A percentile compares a stretch with the other conserved stretches of the same genome.
Evolutionary conservation across 2,113 vertebrate genomes (phyloP).

Genomic region (Casuarius casuarius): DNA sequence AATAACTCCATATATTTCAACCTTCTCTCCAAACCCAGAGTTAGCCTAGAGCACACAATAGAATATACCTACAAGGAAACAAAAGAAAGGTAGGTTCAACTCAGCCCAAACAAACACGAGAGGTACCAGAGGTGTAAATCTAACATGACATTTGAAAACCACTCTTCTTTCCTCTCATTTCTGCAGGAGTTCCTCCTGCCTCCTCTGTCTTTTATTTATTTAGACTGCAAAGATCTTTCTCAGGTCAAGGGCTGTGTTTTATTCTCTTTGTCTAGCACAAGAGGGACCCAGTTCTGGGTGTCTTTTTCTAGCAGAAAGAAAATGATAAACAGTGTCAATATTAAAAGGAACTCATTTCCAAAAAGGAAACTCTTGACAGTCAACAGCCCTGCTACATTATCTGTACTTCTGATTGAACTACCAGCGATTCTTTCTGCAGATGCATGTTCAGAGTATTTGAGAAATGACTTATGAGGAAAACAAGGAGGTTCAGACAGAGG

Average conservation of each 20-base stretch:
- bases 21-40: background rate
- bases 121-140: background rate
- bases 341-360: background rate
- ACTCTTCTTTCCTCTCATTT: background rate
- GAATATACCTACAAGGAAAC: background rate
- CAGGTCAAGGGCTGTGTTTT: background rate
- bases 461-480: background rate
- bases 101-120: background rate
- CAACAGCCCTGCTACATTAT: background rate
- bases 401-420: background rate
- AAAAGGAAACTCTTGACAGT: background rate
- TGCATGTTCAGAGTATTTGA: background rate
- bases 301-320: background rate
- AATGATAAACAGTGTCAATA: background rate
- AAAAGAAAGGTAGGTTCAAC: background rate
- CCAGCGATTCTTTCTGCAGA: background rate
- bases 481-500: accelerated
- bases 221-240: background rate
- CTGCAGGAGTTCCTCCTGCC: background rate
- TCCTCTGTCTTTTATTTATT: conserved; percentile 24
- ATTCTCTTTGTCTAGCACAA: background rate
- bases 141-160: conserved; percentile 24
- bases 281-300: background rate
- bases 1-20: background rate
- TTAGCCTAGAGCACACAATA: background rate